phyloP scores from a whole-genome alignment of 2,888 invertebrate genomes.

The Tuta absoluta region DNA sequence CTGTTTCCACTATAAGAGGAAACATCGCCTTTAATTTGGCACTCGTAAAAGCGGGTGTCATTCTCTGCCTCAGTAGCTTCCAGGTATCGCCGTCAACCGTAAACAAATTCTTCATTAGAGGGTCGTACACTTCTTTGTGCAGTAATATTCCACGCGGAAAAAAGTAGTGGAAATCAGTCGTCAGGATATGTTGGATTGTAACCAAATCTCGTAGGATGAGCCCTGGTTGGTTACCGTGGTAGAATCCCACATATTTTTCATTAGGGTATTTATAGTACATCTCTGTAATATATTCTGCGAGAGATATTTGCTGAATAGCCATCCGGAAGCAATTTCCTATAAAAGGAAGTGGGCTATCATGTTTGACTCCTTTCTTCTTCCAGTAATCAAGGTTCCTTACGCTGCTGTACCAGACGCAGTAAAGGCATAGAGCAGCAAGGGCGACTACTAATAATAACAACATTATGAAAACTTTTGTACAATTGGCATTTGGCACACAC shows the following conservation, averaged over 20 bases:
- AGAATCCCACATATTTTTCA: constrained; percentile 35
- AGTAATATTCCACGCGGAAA: constrained; percentile 31
- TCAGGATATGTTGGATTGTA: constrained; percentile 35
- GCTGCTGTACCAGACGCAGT: constrained; percentile 1
- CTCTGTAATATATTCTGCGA: constrained; percentile 21
- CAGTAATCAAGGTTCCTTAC: constrained; percentile 30
- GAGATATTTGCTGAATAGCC: constrained; percentile 29
- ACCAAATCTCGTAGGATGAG: constrained; percentile 39
- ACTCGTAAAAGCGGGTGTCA: constrained; percentile 68
- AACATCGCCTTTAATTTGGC: constrained; percentile 73
- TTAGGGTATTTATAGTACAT: constrained; percentile 35
- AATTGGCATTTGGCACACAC: neutral
- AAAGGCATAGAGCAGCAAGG: neutral
- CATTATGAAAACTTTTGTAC: neutral
- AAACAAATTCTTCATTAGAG: constrained; percentile 65
- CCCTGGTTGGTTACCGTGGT: constrained; percentile 29
- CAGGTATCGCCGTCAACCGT: constrained; percentile 69
- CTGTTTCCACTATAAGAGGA: constrained; percentile 63
- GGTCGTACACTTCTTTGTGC: constrained; percentile 54
- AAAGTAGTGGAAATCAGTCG: constrained; percentile 37
- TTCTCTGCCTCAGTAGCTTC: constrained; percentile 64
- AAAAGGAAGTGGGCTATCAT: constrained; percentile 35
- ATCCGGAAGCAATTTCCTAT: constrained; percentile 31
- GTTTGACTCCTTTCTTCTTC: constrained; percentile 34
- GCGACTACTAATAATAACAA: neutral